Conservation (phyloP, 2,888 invertebrate species). For the Trachelus iudaicus region DNA sequence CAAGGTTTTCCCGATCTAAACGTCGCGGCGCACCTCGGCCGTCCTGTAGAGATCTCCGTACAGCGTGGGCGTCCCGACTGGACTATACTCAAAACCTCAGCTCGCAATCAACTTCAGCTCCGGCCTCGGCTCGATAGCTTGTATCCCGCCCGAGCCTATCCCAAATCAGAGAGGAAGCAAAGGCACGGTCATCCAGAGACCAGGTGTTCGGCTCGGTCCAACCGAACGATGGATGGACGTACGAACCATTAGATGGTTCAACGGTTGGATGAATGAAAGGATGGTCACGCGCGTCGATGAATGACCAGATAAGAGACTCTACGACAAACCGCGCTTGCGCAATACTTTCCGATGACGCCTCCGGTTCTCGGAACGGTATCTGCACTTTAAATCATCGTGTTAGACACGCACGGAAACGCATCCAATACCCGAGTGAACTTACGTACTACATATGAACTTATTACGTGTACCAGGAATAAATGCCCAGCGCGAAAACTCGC, state of each 20-base stretch:
- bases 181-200: neutral
- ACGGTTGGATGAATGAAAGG: neutral
- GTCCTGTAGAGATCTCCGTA: neutral
- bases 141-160: neutral
- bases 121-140: neutral
- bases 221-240: neutral
- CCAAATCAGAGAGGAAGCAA: neutral
- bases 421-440: neutral
- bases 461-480: neutral
- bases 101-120: neutral
- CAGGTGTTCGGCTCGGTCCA: neutral
- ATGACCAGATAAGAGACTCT: neutral
- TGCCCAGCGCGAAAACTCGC: neutral
- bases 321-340: neutral
- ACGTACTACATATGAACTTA: neutral
- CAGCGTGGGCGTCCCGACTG: neutral
- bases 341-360: neutral
- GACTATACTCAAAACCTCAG: neutral
- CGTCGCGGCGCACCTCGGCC: neutral
- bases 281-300: neutral
- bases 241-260: neutral
- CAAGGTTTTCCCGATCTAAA: conserved; percentile 6
- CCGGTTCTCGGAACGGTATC: neutral
- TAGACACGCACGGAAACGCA: conserved; percentile 9
- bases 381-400: conserved; percentile 27